Evolutionary conservation across 2,888 invertebrate genomes (phyloP).

Genomic region (Mongoloraphidia duomilia): DNA sequence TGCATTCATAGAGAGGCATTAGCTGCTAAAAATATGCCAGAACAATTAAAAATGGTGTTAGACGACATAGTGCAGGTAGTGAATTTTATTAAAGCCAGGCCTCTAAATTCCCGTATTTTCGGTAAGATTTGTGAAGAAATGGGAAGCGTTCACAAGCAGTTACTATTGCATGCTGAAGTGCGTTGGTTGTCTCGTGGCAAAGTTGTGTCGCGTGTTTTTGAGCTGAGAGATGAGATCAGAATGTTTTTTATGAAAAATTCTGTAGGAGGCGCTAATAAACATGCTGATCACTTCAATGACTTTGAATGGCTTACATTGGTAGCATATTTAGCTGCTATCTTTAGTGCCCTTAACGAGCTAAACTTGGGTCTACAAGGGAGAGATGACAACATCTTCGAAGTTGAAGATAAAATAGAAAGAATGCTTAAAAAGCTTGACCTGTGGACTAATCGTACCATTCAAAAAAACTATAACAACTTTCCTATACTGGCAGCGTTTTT

Average conservation of each 20-base stretch:
- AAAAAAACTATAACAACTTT: slow-evolving; percentile 8
- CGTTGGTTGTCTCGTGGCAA: slow-evolving; percentile 13
- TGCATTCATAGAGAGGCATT: too few relatives aligned
- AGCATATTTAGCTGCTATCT: slow-evolving; percentile 10
- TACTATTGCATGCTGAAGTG: slow-evolving; percentile 14
- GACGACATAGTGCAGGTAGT: too few relatives aligned
- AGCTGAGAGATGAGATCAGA: slow-evolving; percentile 14
- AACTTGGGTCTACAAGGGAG: slow-evolving; percentile 7
- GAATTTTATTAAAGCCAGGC: too few relatives aligned
- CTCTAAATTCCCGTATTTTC: neutral
- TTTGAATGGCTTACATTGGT: slow-evolving; percentile 8
- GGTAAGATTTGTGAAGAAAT: slow-evolving; percentile 13
- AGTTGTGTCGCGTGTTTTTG: slow-evolving; percentile 12
- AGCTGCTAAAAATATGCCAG: too few relatives aligned
- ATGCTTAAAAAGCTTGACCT: slow-evolving; percentile 5
- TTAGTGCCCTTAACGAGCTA: slow-evolving; percentile 5
- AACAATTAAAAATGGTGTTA: too few relatives aligned
- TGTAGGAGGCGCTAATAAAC: neutral
- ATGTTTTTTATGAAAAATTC: slow-evolving; percentile 8
- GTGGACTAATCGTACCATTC: slow-evolving; percentile 4
- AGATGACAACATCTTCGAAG: neutral
- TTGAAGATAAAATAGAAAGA: slow-evolving; percentile 3
- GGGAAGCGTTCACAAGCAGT: slow-evolving; percentile 12
- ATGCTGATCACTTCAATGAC: slow-evolving; percentile 7
- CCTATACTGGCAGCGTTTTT: slow-evolving; percentile 9